Evolutionary conservation across 2,113 vertebrate genomes (phyloP).

Genomic region (Hepsetus odoe): DNA sequence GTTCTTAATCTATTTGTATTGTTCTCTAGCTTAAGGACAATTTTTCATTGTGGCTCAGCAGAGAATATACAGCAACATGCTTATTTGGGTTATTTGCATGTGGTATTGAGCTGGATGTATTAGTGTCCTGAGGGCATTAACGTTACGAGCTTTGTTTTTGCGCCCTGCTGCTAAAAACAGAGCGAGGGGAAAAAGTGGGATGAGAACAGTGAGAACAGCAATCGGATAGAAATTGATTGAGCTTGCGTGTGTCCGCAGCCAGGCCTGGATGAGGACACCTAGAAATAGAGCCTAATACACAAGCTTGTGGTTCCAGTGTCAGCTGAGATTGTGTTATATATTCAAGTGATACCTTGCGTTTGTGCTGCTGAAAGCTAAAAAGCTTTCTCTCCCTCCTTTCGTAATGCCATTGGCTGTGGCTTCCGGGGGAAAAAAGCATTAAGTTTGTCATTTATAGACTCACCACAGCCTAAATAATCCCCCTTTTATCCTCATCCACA

Average conservation of each 20-base stretch:
- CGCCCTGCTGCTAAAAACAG: constrained; percentile 45
- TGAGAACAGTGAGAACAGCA: constrained; percentile 53
- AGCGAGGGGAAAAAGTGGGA: constrained; percentile 44
- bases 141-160: constrained; percentile 43
- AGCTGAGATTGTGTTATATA: constrained; percentile 60
- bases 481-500: constrained; percentile 52
- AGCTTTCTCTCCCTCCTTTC: constrained; percentile 26
- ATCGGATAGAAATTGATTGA: constrained; percentile 63
- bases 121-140: constrained; percentile 51
- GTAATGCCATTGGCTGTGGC: constrained; percentile 51
- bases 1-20: constrained; percentile 42
- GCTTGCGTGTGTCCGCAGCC: constrained; percentile 43
- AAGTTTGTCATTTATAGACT: constrained; percentile 61
- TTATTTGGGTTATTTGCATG: constrained; percentile 51
- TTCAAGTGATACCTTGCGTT: constrained; percentile 62
- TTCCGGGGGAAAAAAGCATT: constrained; percentile 62
- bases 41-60: constrained; percentile 12
- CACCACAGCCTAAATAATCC: constrained; percentile 51
- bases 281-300: constrained; percentile 53
- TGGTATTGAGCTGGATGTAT: constrained; percentile 47
- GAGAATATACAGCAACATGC: constrained; percentile 22
- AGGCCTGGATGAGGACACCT: constrained; percentile 43
- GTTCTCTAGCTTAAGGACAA: constrained; percentile 31
- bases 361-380: constrained; percentile 60
- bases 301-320: constrained; percentile 57